phyloP scores from a whole-genome alignment of 1,140 invertebrate species.

The Trichonephila clavata region DNA sequence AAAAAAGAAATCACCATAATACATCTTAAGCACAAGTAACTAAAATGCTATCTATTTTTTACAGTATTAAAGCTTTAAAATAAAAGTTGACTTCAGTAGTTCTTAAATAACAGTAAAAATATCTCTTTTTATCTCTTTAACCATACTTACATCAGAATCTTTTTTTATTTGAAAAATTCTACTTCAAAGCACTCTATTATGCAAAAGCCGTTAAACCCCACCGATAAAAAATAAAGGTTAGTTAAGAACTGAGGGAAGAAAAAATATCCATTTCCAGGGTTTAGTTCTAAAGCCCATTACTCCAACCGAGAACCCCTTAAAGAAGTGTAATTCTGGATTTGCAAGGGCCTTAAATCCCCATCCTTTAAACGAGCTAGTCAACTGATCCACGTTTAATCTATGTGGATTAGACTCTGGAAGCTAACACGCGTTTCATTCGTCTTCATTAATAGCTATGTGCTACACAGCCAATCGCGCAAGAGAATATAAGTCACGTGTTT shows the following conservation, averaged over 20 bases:
- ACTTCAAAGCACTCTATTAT: neutral
- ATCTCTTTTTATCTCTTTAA: too few species aligned
- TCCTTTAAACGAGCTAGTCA: neutral
- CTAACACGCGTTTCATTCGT: slow-evolving; percentile 20
- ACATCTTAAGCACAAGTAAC: neutral
- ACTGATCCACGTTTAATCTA: neutral
- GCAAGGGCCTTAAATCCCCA: neutral
- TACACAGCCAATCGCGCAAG: neutral
- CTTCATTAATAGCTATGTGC: neutral
- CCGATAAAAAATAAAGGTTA: neutral
- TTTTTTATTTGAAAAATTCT: too few species aligned
- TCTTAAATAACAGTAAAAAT: too few species aligned
- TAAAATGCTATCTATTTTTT: neutral
- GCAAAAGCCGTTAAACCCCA: neutral
- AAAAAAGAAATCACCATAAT: too few species aligned
- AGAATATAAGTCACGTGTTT: slow-evolving; percentile 31
- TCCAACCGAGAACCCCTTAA: neutral
- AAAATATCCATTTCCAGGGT: neutral
- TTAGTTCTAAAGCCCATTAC: slow-evolving; percentile 6
- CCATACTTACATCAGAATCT: too few species aligned
- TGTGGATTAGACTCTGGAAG: slow-evolving; percentile 17
- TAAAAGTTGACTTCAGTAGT: too few species aligned
- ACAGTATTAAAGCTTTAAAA: neutral
- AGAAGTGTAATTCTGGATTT: slow-evolving; percentile 38
- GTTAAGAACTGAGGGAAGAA: neutral